phyloP scores from a whole-genome alignment of 2,797 vertebrate species.

The Jordanella pulchra region DNA sequence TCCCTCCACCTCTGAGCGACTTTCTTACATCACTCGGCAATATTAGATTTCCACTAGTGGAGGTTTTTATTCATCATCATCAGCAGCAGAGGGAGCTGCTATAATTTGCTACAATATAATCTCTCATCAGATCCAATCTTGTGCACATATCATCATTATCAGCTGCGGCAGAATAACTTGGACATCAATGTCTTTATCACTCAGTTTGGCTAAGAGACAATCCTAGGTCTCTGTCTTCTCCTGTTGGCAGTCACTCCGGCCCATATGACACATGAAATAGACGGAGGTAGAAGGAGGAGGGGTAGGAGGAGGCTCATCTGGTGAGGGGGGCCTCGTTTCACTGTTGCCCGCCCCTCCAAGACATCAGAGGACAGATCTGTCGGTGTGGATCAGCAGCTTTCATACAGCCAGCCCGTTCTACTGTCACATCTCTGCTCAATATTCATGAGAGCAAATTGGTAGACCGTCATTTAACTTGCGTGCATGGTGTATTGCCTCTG shows the following conservation, averaged over 20 bases:
- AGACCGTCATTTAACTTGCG: constrained; percentile 87
- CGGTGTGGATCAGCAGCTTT: constrained; percentile 77
- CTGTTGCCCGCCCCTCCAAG: constrained; percentile 62
- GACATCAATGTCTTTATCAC: constrained; percentile 74
- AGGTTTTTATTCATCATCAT: constrained; percentile 60
- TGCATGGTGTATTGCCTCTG: constrained; percentile 80
- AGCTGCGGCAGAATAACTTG: constrained; percentile 73
- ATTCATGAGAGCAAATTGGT: constrained; percentile 95
- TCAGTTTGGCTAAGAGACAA: constrained; percentile 65
- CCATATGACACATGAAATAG: constrained; percentile 80
- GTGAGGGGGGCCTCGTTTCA: constrained; percentile 62
- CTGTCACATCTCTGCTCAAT: constrained; percentile 83
- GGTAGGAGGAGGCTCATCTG: constrained; percentile 66
- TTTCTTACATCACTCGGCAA: constrained; percentile 36
- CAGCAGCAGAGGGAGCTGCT: constrained; percentile 75
- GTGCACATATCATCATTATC: constrained; percentile 66
- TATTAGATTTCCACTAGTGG: constrained; percentile 41
- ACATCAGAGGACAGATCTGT: constrained; percentile 84
- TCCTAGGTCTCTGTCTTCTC: constrained; percentile 59
- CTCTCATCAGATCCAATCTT: constrained; percentile 70
- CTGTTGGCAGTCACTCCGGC: constrained; percentile 71
- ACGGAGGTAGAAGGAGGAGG: constrained; percentile 27
- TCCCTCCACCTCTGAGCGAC: constrained; percentile 11
- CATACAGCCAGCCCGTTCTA: constrained; percentile 72
- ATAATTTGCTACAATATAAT: constrained; percentile 62